These are phyloP conservation scores for Tragelaphus eurycerus DNA, from an alignment of 2,797 vertebrate species.

Conservation along the genomic window DNA sequence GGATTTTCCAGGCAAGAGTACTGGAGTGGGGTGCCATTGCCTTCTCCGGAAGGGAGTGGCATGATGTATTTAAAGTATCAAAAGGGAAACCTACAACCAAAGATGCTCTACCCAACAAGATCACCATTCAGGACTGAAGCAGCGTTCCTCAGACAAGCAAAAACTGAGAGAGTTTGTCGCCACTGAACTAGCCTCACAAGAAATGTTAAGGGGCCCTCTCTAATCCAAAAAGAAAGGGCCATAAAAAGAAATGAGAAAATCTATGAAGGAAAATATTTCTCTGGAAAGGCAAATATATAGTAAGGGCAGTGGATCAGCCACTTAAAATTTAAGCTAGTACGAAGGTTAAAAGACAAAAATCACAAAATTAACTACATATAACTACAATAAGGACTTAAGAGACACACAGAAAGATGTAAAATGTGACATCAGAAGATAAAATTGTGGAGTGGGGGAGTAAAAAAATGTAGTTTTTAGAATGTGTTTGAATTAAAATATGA, in stretches of 20 bases:
- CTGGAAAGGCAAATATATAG: background rate
- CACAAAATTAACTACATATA: background rate
- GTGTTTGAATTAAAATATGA: background rate
- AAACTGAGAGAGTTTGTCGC: background rate
- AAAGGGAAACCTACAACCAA: background rate
- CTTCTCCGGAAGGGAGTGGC: too few species aligned
- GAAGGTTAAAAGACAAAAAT: background rate
- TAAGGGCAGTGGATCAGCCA: background rate
- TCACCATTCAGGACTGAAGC: background rate
- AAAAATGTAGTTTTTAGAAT: background rate
- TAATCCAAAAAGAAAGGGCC: background rate
- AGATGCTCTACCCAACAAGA: background rate
- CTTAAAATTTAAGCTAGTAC: background rate
- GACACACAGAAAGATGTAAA: background rate
- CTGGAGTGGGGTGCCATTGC: too few species aligned
- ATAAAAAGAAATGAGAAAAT: background rate
- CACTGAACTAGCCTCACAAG: background rate
- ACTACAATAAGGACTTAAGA: background rate
- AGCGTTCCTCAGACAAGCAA: background rate
- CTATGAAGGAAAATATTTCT: rapidly evolving
- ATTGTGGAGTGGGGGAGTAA: background rate
- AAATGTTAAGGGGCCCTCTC: background rate
- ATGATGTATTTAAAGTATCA: rapidly evolving
- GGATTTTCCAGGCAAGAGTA: too few species aligned
- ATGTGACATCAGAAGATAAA: background rate